Percentiles rank a stretch among this genome's conserved stretches.
These are phyloP conservation scores for Rotaria sp. DNA, from an alignment of 2,888 invertebrate genomes.

Conservation along the genomic window DNA sequence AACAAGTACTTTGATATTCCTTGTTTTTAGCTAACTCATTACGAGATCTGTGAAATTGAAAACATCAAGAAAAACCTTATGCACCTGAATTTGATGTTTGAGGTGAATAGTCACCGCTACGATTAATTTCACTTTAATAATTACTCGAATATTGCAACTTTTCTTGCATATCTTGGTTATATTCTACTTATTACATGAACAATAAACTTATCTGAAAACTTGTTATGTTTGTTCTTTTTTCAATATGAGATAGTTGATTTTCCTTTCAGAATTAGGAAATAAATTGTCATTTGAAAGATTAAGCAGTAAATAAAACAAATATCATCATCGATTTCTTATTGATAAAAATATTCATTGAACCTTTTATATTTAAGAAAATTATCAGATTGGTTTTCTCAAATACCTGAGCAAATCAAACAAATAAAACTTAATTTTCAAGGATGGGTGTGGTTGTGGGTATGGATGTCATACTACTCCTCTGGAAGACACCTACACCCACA, in stretches of 20 bases:
- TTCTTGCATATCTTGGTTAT: too few relatives aligned
- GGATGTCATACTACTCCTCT: too few relatives aligned
- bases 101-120: conserved; percentile 44
- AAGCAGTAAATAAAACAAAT: too few relatives aligned
- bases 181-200: neutral
- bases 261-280: too few relatives aligned
- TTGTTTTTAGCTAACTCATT: neutral
- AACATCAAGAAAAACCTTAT: conserved; percentile 20
- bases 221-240: too few relatives aligned
- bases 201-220: neutral
- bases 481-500: too few relatives aligned
- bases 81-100: conserved; percentile 41
- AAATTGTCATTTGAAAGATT: neutral
- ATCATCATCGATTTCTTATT: too few relatives aligned
- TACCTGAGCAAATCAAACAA: too few relatives aligned
- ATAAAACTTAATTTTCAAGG: too few relatives aligned
- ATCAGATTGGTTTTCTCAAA: neutral
- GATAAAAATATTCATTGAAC: neutral
- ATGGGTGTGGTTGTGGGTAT: too few relatives aligned
- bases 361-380: conserved; percentile 26
- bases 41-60: conserved; percentile 11
- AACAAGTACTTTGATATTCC: neutral
- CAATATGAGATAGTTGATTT: too few relatives aligned
- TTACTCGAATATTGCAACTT: too few relatives aligned
- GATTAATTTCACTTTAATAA: conserved; percentile 61